phyloP scores from a whole-genome alignment of 30 jellyfish, hydroid and myxozoan species.

The Cassiopea xamachana region DNA sequence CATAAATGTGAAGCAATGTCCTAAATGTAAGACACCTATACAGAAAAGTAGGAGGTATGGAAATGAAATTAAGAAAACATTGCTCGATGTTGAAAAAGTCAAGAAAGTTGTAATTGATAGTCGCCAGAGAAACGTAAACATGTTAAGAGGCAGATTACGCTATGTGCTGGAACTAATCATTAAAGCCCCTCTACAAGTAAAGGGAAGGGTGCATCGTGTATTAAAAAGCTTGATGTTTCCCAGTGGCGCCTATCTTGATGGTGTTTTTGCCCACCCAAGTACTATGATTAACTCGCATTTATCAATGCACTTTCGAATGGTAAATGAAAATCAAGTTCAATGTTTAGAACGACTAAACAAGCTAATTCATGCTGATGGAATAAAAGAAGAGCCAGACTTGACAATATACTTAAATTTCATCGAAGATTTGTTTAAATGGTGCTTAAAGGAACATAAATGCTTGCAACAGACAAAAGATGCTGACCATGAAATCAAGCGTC shows the following conservation, averaged over 20 bases:
- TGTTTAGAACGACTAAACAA: constrained; percentile 3
- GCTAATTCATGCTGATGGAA: neutral
- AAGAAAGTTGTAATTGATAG: constrained; percentile 29
- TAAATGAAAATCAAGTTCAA: constrained; percentile 31
- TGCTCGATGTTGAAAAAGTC: constrained; percentile 50
- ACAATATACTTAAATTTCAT: neutral
- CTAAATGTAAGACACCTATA: constrained; percentile 76
- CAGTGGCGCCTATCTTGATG: neutral
- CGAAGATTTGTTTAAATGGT: constrained; percentile 5
- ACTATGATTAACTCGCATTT: neutral
- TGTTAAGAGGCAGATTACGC: neutral
- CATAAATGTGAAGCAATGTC: constrained; percentile 64
- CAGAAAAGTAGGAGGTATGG: constrained; percentile 61
- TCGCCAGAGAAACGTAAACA: neutral
- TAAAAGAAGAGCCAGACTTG: neutral
- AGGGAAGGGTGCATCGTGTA: neutral
- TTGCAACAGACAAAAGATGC: constrained; percentile 69
- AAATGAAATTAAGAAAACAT: constrained; percentile 32
- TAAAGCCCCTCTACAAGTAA: neutral
- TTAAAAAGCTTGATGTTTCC: neutral
- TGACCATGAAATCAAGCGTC: constrained; percentile 53
- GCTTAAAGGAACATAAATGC: constrained; percentile 8
- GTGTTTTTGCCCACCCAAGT: neutral
- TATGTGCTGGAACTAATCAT: neutral
- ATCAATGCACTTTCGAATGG: neutral